Evolutionary conservation across 2,797 vertebrate genomes (phyloP).

Genomic region (Cryptoprocta ferox): DNA sequence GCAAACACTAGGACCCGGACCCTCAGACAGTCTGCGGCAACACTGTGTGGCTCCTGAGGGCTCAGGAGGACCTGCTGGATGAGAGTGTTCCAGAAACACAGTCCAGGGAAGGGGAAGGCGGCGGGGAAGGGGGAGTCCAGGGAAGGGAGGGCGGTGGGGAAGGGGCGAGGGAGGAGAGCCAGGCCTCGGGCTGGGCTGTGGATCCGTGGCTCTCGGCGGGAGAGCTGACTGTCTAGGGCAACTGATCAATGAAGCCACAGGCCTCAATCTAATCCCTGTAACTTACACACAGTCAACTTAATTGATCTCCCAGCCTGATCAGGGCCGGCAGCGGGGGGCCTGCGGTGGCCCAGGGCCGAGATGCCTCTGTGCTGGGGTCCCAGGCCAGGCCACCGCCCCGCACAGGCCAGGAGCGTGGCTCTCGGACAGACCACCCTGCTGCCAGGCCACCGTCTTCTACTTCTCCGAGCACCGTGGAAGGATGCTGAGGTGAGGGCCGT

Average conservation of each 20-base stretch:
- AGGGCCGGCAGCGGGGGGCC: constrained; percentile 64
- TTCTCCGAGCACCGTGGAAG: neutral
- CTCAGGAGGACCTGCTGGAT: accelerated
- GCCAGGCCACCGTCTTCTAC: neutral
- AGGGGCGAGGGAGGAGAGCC: neutral
- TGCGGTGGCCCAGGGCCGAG: neutral
- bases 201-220: neutral
- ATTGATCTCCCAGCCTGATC: constrained; percentile 62
- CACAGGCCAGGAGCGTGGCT: neutral
- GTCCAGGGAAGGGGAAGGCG: neutral
- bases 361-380: accelerated
- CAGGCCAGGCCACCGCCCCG: neutral
- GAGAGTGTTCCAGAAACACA: neutral
- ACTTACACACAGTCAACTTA: neutral
- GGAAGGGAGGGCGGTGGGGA: neutral
- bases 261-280: constrained; percentile 53
- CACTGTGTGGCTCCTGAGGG: accelerated
- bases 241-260: constrained; percentile 67
- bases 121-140: neutral
- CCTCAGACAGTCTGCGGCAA: accelerated
- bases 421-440: neutral
- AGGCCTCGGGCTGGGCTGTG: neutral
- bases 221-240: constrained; percentile 68
- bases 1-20: accelerated
- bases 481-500: no score